Evolutionary conservation across 1,140 invertebrate genomes (phyloP).

Genomic region (Onthophagus taurus): DNA sequence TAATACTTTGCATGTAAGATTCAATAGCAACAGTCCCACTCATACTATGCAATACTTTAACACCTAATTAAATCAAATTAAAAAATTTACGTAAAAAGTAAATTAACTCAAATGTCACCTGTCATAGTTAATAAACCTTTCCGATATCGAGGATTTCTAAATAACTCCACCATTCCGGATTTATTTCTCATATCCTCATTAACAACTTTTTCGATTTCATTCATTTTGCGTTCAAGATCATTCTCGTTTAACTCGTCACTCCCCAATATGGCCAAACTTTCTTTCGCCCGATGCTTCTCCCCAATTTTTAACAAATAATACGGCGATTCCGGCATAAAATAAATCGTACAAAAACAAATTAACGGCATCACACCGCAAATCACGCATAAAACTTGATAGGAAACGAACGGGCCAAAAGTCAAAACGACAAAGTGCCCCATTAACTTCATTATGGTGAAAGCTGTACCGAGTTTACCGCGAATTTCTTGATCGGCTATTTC

Average conservation of each 20-base stretch:
- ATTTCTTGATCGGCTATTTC: constrained; percentile 52
- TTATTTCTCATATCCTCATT: constrained; percentile 16
- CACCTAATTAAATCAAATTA: constrained; percentile 7
- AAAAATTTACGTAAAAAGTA: not conserved
- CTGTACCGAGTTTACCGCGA: constrained; percentile 48
- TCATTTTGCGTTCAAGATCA: constrained; percentile 14
- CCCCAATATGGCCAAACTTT: constrained; percentile 10
- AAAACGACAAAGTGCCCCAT: constrained; percentile 51
- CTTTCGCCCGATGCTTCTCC: constrained; percentile 1
- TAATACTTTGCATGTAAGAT: constrained; percentile 20
- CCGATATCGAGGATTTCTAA: constrained; percentile 9
- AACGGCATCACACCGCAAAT: constrained; percentile 39
- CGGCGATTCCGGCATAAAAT: constrained; percentile 51
- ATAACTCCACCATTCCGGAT: constrained; percentile 13
- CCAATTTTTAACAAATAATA: constrained; percentile 43
- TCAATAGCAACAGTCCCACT: constrained; percentile 19
- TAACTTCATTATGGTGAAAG: constrained; percentile 47
- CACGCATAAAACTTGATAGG: constrained; percentile 35
- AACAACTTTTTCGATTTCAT: constrained; percentile 18
- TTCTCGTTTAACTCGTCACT: not conserved
- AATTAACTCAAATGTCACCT: constrained; percentile 6
- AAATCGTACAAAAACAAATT: constrained; percentile 43
- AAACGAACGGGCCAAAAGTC: constrained; percentile 41
- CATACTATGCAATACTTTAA: constrained; percentile 19
- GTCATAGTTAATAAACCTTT: constrained; percentile 17